Evolutionary conservation across 2,888 invertebrate genomes (phyloP).

Genomic region (Crepidodera aurea): DNA sequence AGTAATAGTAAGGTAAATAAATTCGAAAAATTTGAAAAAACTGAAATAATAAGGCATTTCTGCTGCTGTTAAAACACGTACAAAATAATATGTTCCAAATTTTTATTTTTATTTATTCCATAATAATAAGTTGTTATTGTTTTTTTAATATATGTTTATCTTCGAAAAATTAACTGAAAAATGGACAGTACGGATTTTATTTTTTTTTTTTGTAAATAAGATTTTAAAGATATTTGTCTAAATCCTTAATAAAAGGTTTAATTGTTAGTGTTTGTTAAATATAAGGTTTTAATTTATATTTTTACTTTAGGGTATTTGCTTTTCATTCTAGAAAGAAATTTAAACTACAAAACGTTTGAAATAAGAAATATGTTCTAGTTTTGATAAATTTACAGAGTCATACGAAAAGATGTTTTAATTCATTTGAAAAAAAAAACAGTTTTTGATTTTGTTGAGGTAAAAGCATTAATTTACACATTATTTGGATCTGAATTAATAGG

Average conservation of each 20-base stretch:
- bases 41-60: too few species aligned
- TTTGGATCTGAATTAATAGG: too few species aligned
- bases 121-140: slow-evolving; percentile 43
- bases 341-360: too few species aligned
- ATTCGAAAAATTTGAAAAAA: too few species aligned
- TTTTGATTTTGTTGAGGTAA: too few species aligned
- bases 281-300: slow-evolving; percentile 4
- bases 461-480: too few species aligned
- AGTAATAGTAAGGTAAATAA: too few species aligned
- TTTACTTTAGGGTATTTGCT: slow-evolving; percentile 7
- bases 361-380: too few species aligned
- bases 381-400: too few species aligned
- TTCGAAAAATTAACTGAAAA: slow-evolving; percentile 31
- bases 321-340: neutral
- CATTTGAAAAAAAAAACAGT: too few species aligned
- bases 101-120: slow-evolving; percentile 40
- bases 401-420: too few species aligned
- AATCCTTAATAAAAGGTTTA: slow-evolving; percentile 11
- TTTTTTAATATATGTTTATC: slow-evolving; percentile 42
- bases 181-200: slow-evolving; percentile 30
- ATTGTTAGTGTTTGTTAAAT: neutral
- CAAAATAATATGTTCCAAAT: slow-evolving; percentile 41
- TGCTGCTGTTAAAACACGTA: slow-evolving; percentile 32
- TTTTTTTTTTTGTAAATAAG: slow-evolving; percentile 21
- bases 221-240: slow-evolving; percentile 7